phyloP scores from a whole-genome alignment of 1,140 invertebrate genomes.

The Lerema accius region DNA sequence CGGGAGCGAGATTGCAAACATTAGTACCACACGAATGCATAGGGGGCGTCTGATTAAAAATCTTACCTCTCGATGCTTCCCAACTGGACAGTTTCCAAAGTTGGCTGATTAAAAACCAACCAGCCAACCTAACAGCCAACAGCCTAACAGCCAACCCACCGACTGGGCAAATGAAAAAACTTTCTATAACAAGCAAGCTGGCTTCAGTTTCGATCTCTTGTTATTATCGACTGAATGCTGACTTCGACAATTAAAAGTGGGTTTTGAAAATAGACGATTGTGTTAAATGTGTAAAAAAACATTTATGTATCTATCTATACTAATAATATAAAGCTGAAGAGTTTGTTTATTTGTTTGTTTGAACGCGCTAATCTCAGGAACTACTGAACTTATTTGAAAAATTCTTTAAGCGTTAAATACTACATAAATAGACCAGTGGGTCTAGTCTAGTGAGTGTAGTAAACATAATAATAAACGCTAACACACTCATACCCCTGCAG shows the following conservation, averaged over 20 bases:
- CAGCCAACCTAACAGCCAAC: slow-evolving; percentile 17
- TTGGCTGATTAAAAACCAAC: slow-evolving; percentile 66
- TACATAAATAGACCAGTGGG: too few species aligned
- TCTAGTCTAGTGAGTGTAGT: too few species aligned
- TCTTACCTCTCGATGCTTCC: slow-evolving; percentile 42
- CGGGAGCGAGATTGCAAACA: neutral
- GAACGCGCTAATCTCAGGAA: too few species aligned
- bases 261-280: slow-evolving; percentile 10
- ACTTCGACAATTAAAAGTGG: slow-evolving; percentile 18
- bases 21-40: slow-evolving; percentile 34
- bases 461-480: too few species aligned
- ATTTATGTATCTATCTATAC: too few species aligned
- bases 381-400: too few species aligned
- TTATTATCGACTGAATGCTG: slow-evolving; percentile 10
- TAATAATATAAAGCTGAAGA: too few species aligned
- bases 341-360: too few species aligned
- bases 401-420: too few species aligned
- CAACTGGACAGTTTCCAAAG: slow-evolving; percentile 61
- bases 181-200: slow-evolving; percentile 40
- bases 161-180: slow-evolving; percentile 42
- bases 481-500: too few species aligned
- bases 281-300: too few species aligned
- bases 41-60: slow-evolving; percentile 58
- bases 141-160: slow-evolving; percentile 36
- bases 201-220: slow-evolving; percentile 34